Base-by-base conservation (phyloP, 2,888 invertebrate genomes). In the Rhimphoctona megacephalus region DNA sequence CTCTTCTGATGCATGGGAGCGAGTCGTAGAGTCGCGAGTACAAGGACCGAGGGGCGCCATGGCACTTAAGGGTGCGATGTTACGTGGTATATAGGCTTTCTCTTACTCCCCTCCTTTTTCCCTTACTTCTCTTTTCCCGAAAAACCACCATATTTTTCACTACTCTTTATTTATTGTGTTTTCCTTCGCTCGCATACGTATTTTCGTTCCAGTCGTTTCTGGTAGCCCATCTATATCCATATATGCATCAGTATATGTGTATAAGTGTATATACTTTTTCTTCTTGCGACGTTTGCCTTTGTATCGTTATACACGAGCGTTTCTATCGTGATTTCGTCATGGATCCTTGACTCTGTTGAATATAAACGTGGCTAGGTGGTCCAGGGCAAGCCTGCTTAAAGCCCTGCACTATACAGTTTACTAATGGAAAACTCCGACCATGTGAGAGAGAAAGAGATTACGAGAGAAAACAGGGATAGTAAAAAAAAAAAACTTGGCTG, bases 21-120 rank as follows among this genome's bases (percentile, higher is more conserved):
- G 89, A 88, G 90, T 90, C 88, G 90, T 54, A 72, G 81, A 81
- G 78, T 74, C 81, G 67, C 81, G 69, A 67, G 67, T 87, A 87
- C 84, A 87, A 88, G 90, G 89, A 89, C 89, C 89, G 89, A 90
- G 89, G 92, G 92, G 92, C 91, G 92, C 91, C 92, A 91, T 88
- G 92, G 89, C 92, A 92, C 92, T 92, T 92, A 92, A 90, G 91
- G 91, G 90, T 91, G 89, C 90, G 89, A 89, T 88, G 90, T 81
- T 74, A 73, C 81, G 61, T 66, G 39, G 73, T 73, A 61, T 22
- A 76, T 85, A 85, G 85, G 85, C 83, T 88, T 33, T 77, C 22
- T n/a, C 52, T 52, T 43, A 46, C 49, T 39, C 66, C 52, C 73
- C 66, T 49, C 66, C 72, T 52, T 46, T 46, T 43, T 52, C 73